Conservation (phyloP, 2,797 vertebrate species). For the Mus minutoides region DNA sequence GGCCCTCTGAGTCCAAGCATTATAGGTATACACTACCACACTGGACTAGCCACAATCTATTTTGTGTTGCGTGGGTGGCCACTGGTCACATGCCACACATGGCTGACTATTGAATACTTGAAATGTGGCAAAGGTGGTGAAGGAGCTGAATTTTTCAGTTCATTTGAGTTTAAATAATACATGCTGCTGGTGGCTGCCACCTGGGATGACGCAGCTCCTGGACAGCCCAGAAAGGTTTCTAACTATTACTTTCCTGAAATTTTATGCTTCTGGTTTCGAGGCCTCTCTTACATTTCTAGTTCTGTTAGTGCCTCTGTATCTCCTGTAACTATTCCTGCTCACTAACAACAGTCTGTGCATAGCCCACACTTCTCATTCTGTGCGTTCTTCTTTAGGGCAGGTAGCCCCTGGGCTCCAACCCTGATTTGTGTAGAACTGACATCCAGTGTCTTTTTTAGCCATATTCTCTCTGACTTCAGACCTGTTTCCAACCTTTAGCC, state of each 20-base stretch:
- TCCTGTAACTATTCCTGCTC: not conserved
- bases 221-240: not conserved
- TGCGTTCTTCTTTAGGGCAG: not conserved
- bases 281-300: not conserved
- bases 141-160: not conserved
- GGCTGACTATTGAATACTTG: not conserved
- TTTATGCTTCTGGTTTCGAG: not conserved
- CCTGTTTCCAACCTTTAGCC: not conserved
- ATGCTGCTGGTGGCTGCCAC: not conserved
- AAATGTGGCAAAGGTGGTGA: not conserved
- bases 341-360: not conserved
- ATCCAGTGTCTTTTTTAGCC: not conserved
- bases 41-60: not conserved
- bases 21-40: not conserved
- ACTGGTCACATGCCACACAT: no score
- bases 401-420: not conserved
- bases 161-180: not conserved
- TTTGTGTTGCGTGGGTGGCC: not conserved
- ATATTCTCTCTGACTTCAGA: constrained; percentile 21
- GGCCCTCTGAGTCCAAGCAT: not conserved
- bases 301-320: not conserved
- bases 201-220: not conserved
- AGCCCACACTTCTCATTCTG: not conserved
- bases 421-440: not conserved
- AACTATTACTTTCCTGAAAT: not conserved